Evolutionary conservation across 2,888 invertebrate species (phyloP).

Genomic region (Noctua janthe): DNA sequence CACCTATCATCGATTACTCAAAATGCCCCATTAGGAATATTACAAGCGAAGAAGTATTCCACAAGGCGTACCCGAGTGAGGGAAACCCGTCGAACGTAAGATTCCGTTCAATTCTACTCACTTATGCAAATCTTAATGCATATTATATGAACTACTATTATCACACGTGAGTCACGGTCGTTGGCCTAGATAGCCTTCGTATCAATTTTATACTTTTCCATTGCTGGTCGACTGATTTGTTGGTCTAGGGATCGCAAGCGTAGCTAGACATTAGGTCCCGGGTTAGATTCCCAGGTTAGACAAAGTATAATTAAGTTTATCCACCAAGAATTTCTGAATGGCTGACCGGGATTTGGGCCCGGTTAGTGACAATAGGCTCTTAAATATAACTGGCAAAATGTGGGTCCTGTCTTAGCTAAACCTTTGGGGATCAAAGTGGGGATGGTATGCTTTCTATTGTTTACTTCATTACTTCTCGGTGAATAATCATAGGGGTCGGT

Average conservation of each 20-base stretch:
- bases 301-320: background rate
- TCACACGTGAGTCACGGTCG: slow-evolving; percentile 46
- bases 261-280: background rate
- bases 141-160: slow-evolving; percentile 45
- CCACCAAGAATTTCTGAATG: background rate
- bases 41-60: slow-evolving; percentile 52
- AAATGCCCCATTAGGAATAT: slow-evolving; percentile 53
- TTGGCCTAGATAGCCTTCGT: slow-evolving; percentile 23
- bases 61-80: slow-evolving; percentile 3
- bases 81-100: slow-evolving; percentile 60
- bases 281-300: background rate
- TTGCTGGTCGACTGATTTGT: background rate
- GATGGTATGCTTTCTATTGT: slow-evolving; percentile 2
- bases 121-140: slow-evolving; percentile 56
- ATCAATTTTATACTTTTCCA: slow-evolving; percentile 33
- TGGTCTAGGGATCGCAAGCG: background rate
- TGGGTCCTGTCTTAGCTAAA: background rate
- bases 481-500: background rate
- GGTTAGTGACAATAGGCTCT: background rate
- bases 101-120: slow-evolving; percentile 61
- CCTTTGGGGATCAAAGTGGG: background rate
- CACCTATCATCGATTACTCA: slow-evolving; percentile 24
- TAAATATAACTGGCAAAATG: background rate
- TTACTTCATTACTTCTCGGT: background rate
- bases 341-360: background rate